Evolutionary conservation across 2,113 vertebrate genomes (phyloP), one percentile per base, ranked within the genome.

Genomic region (Oryzias woworae): DNA sequence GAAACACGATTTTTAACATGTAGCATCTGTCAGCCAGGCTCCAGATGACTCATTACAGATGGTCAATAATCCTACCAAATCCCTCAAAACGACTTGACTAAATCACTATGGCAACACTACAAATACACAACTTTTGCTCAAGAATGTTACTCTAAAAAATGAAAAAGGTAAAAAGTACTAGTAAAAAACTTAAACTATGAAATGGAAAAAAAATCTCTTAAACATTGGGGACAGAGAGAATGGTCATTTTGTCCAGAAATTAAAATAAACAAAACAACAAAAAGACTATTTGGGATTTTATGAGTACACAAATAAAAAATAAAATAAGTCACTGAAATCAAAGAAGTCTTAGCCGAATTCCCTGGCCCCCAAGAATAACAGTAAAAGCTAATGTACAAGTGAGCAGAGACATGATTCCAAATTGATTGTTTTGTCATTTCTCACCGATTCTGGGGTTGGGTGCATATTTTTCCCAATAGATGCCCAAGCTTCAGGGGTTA

Each of bases 391-490:
- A 79, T 77, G 75, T 78, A 87, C 83, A 90, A 58, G 69, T 86
- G 81, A 90, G 87, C 81, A 88, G 85, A 89, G 87, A 89, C 88
- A 87, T 87, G 83, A 87, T 84, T 87, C 87, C 85, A 86, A 87
- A 90, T 88, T 82, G 82, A 87, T 79, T 91, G 81, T 75, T 87
- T 88, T 43, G 78, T 90, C 90, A 83, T 87, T 91, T 90, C 91
- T 92, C 90, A 92, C 90, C 90, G 88, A 92, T 90, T 88, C 86
- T 86, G 91, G 83, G 88, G 86, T 77, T 88, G 88, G 82, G 86
- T 87, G 88, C 88, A 88, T 91, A 89, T 91, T 90, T 91, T 90
- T 91, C 82, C 89, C 88, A 89, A 90, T 90, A 89, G 89, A 88
- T 84, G 90, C 88, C 86, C 90, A 90, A 89, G 87, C 88, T 90